Conservation (phyloP, 2,888 invertebrate species). For the Chloroclystis v-ata region DNA sequence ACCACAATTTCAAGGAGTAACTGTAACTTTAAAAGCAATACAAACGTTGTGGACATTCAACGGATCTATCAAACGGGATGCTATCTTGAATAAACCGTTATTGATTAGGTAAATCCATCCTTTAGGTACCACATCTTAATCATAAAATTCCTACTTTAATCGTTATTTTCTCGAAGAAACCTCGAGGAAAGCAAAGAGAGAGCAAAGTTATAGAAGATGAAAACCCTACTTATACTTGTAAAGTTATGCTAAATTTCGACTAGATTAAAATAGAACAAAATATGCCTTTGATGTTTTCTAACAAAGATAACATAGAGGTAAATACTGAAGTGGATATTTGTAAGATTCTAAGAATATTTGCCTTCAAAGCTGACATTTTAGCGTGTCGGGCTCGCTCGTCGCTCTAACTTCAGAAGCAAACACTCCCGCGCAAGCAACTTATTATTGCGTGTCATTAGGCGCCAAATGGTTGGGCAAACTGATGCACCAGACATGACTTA, state of each 20-base stretch:
- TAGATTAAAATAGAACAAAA: no score
- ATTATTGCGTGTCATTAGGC: constrained; percentile 72
- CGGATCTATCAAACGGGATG: constrained; percentile 24
- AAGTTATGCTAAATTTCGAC: no score
- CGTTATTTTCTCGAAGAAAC: no score
- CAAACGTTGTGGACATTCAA: constrained; percentile 6
- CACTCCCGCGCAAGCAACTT: constrained; percentile 47
- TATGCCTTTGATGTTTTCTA: no score
- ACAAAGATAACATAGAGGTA: not conserved
- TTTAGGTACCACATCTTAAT: no score
- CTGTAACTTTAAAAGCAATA: constrained; percentile 11
- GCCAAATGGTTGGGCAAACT: constrained; percentile 55
- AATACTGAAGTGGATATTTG: constrained; percentile 8
- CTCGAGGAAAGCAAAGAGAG: no score
- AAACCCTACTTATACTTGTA: no score
- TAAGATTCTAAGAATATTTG: constrained; percentile 23
- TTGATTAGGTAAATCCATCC: no score
- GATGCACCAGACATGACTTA: constrained; percentile 15
- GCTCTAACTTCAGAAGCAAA: constrained; percentile 56
- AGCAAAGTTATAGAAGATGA: no score
- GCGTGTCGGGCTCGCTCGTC: constrained; percentile 33
- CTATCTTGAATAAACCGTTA: no score
- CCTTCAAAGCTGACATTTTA: constrained; percentile 30
- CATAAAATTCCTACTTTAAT: no score
- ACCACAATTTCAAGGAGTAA: constrained; percentile 9